A percentile compares a stretch with the other conserved stretches of the same genome.
Conservation (phyloP, 2,113 vertebrate species). For the Zosterops lateralis region DNA sequence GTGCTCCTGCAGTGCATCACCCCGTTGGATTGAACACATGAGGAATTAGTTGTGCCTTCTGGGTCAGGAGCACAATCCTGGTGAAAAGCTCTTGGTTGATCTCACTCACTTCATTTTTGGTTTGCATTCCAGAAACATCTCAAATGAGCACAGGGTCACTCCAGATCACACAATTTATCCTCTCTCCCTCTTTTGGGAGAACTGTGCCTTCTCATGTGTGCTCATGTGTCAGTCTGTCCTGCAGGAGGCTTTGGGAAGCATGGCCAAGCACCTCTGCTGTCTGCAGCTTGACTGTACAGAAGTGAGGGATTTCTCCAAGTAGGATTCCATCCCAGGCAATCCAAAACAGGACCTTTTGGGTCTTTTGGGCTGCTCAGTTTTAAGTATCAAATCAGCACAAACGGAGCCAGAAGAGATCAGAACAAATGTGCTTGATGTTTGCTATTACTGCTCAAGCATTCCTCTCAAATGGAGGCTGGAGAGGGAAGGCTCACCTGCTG, state of each 20-base stretch:
- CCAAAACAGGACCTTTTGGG: neutral
- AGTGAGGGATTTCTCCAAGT: neutral
- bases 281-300: neutral
- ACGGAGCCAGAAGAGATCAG: neutral
- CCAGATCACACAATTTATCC: neutral
- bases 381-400: neutral
- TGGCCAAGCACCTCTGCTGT: neutral
- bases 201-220: neutral
- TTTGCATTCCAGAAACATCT: neutral
- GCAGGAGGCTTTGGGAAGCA: neutral
- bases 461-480: neutral
- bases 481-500: neutral
- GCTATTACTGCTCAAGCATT: rapidly evolving
- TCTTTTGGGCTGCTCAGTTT: neutral
- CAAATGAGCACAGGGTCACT: neutral
- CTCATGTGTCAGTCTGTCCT: neutral
- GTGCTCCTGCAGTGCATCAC: rapidly evolving
- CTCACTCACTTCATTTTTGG: neutral
- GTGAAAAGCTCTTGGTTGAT: neutral
- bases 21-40: neutral
- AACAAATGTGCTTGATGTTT: neutral
- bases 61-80: neutral
- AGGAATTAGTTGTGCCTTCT: neutral
- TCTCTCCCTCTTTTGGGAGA: neutral
- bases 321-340: neutral